Evolutionary conservation across 2,888 invertebrate species (phyloP).

Genomic region (Drosophila trichaetosa): DNA sequence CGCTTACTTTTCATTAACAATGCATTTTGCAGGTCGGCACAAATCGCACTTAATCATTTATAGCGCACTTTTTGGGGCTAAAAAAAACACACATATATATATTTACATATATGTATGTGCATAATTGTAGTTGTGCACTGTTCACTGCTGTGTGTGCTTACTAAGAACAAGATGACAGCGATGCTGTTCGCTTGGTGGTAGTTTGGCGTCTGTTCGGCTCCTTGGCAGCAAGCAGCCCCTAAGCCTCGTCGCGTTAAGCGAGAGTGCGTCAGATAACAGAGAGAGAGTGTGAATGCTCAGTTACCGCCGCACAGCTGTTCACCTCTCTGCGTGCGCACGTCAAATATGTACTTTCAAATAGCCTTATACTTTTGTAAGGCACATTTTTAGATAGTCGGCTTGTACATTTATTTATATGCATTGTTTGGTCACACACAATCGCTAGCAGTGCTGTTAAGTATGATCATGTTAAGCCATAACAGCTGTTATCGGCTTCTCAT

Average conservation of each 20-base stretch:
- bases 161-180: conserved; percentile 18
- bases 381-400: not conserved
- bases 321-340: not conserved
- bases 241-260: conserved; percentile 18
- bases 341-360: not conserved
- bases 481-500: conserved; percentile 20
- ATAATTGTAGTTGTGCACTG: conserved; percentile 54
- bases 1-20: conserved; percentile 38
- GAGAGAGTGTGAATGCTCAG: conserved; percentile 16
- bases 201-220: conserved; percentile 65
- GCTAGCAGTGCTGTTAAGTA: conserved; percentile 23
- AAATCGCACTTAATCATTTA: conserved; percentile 65
- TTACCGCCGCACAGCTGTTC: conserved; percentile 10
- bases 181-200: conserved; percentile 67
- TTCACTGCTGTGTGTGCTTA: conserved; percentile 36
- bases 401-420: not conserved
- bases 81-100: conserved; percentile 8
- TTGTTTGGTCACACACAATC: conserved; percentile 39
- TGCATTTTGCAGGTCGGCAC: conserved; percentile 54
- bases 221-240: conserved; percentile 30
- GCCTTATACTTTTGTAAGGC: not conserved
- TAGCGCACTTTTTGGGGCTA: conserved; percentile 59
- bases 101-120: conserved; percentile 5
- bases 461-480: conserved; percentile 36
- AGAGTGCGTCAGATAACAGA: conserved; percentile 35